Base-by-base conservation (phyloP, 2,113 vertebrate genomes). In the Malurus elegans region DNA sequence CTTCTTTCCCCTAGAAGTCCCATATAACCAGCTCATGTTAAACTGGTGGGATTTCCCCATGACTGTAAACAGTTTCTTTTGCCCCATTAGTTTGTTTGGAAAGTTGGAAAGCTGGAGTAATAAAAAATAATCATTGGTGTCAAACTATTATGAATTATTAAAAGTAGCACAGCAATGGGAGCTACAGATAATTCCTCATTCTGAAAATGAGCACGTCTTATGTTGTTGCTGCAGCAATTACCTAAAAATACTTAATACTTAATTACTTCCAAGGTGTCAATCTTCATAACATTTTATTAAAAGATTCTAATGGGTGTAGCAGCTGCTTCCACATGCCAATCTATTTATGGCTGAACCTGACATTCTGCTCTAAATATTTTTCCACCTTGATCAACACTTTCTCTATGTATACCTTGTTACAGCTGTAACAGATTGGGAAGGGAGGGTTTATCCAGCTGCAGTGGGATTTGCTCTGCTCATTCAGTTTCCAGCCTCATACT, bases 231-330 rank as follows among this genome's bases (percentile, higher is more conserved):
- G 82, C 70, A 92, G 91, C 95, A 97, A 98, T 98, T 98, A 96
- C 94, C 96, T 97, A 97, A 96, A 98, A 98, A 98, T 96, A 97
- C 95, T 93, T 94, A 95, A 97, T 97, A 96, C 95, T 97, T 98
- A 98, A 98, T 98, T 98, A 97, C 94, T 98, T 98, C 92, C 86
- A 95, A 97, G 79, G 91, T 98, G 97, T 98, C 98, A 98, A 92
- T 98, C 97, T 98, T 98, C 96, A 97, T 98, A 98, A 96, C 72
- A 4, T 50, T 94, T 91, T 97, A 97, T 98, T 97, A 97, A 96
- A 95, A 96, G 93, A 97, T 93, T 96, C 91, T 97, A 96, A 97
- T 95, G 97, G 97, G 92, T 95, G 94, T 78, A 94, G 42, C 97
- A 98, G 97, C 96, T 98, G 96, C 93, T 97, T 86, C 92, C 90